phyloP scores from a whole-genome alignment of 2,888 invertebrate species.

The Hecatera dysodea region DNA sequence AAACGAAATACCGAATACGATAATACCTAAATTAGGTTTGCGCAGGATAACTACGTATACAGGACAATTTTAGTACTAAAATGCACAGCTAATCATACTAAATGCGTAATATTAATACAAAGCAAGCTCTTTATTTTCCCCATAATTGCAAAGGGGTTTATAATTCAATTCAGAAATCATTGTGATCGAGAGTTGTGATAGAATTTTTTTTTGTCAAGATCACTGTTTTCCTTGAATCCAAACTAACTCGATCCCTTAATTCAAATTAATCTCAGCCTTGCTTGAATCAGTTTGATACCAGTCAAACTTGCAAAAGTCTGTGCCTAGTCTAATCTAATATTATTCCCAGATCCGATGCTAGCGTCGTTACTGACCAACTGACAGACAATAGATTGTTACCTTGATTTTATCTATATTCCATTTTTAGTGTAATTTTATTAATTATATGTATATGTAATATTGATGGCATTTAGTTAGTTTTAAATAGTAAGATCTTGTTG shows the following conservation, averaged over 20 bases:
- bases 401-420: constrained; percentile 44
- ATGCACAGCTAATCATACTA: not conserved
- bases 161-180: not conserved
- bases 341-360: constrained; percentile 51
- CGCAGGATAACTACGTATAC: not conserved
- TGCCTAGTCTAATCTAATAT: no score
- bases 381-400: constrained; percentile 29
- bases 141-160: not conserved
- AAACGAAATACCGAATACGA: not conserved
- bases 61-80: not conserved
- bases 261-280: not conserved
- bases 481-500: constrained; percentile 43
- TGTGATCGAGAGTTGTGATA: not conserved
- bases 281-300: not conserved
- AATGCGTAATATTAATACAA: not conserved
- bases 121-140: not conserved
- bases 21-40: not conserved
- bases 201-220: not conserved
- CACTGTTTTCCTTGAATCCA: not conserved
- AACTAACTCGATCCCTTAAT: not conserved
- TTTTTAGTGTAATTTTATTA: constrained; percentile 37
- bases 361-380: constrained; percentile 32
- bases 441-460: constrained; percentile 48
- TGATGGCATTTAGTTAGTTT: constrained; percentile 56
- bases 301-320: not conserved